phyloP scores from a whole-genome alignment of 2,113 vertebrate genomes.

The Syngnathus typhle region DNA sequence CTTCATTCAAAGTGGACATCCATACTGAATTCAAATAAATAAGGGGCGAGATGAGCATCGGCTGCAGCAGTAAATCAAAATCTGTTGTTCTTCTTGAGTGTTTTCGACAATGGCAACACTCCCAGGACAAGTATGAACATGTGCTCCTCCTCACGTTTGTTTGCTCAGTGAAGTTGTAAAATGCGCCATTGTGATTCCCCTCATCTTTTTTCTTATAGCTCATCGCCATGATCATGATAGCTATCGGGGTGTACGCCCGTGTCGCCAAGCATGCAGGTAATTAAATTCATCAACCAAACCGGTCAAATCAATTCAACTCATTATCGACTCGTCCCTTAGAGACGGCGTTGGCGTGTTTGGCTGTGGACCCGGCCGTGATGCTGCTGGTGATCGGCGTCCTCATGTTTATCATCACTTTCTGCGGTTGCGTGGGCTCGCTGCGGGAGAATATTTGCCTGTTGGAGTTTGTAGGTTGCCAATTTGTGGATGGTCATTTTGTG shows the following conservation, averaged over 20 bases:
- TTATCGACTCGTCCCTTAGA: slow-evolving; percentile 59
- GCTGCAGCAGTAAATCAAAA: neutral
- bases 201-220: slow-evolving; percentile 57
- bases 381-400: slow-evolving; percentile 79
- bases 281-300: neutral
- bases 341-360: slow-evolving; percentile 77
- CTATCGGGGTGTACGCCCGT: slow-evolving; percentile 81
- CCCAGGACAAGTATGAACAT: slow-evolving; percentile 40
- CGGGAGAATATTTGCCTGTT: slow-evolving; percentile 90
- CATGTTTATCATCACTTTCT: slow-evolving; percentile 94
- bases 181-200: neutral
- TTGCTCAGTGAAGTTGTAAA: neutral
- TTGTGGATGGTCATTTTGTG: neutral
- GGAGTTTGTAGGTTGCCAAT: slow-evolving; percentile 71
- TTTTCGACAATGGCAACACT: slow-evolving; percentile 22
- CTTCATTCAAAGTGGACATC: slow-evolving; percentile 16
- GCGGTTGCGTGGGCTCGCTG: slow-evolving; percentile 87
- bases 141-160: neutral
- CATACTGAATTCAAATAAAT: neutral
- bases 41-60: neutral
- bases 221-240: slow-evolving; percentile 81
- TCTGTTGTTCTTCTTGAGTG: neutral
- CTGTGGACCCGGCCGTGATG: slow-evolving; percentile 82
- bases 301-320: neutral
- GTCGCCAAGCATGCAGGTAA: slow-evolving; percentile 85